These are phyloP conservation scores for Drosophila sp. DNA, from an alignment of 1,140 invertebrate genomes.

Conservation along the genomic window DNA sequence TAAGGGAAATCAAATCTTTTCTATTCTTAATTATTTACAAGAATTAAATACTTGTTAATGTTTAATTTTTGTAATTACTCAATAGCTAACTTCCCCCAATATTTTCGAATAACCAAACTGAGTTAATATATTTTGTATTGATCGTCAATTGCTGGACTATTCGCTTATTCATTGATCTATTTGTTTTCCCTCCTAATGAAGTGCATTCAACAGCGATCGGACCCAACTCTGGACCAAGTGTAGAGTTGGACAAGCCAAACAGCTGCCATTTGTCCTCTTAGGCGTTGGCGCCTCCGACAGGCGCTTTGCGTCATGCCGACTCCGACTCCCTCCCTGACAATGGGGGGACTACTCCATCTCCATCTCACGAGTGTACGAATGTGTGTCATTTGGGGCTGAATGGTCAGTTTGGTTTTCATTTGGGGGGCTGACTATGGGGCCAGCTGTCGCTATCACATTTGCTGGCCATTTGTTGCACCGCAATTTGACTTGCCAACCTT, in stretches of 20 bases:
- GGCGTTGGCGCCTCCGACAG: slow-evolving; percentile 13
- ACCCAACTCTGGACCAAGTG: background rate
- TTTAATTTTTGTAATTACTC: no score
- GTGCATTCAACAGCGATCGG: background rate
- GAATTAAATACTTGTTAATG: no score
- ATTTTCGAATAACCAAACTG: no score
- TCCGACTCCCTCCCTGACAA: slow-evolving; percentile 10
- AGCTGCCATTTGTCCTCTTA: slow-evolving; percentile 18
- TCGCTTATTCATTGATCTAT: background rate
- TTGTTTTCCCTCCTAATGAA: background rate
- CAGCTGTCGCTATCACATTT: slow-evolving; percentile 58
- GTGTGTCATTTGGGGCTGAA: slow-evolving; percentile 30
- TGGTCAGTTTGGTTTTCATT: slow-evolving; percentile 37
- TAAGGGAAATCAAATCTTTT: no score
- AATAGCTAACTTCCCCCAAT: no score
- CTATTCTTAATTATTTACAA: no score
- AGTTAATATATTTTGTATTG: no score
- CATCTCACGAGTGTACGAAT: slow-evolving; percentile 7
- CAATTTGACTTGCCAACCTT: slow-evolving; percentile 52
- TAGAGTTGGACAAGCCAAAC: background rate
- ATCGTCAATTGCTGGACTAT: no score
- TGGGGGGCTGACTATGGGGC: slow-evolving; percentile 25
- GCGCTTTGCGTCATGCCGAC: slow-evolving; percentile 2
- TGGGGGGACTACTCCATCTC: background rate
- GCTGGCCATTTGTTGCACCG: slow-evolving; percentile 69